These are phyloP conservation scores for Aphidius colemani DNA, from an alignment of 2,888 invertebrate genomes.

Conservation along the genomic window DNA sequence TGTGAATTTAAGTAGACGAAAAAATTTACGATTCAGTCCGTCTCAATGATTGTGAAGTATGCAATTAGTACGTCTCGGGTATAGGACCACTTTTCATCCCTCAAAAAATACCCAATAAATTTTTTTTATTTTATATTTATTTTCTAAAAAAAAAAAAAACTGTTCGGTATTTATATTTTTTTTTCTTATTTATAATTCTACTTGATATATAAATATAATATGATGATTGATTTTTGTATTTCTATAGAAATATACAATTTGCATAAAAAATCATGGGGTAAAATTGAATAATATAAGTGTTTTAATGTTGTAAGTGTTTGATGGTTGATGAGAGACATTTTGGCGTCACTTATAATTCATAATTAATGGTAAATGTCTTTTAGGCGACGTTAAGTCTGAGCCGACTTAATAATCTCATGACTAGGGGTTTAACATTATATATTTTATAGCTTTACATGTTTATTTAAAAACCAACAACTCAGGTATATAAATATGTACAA, in stretches of 20 bases:
- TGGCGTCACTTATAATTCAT: conserved; percentile 7
- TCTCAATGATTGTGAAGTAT: conserved; percentile 14
- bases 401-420: conserved; percentile 3
- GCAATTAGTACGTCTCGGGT: conserved; percentile 18
- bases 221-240: not conserved
- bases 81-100: no score
- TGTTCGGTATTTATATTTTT: not conserved
- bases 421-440: not conserved
- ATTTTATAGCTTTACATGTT: no score
- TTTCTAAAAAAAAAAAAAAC: conserved; percentile 6
- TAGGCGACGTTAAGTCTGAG: conserved; percentile 6
- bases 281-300: not conserved
- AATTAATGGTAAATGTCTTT: not conserved
- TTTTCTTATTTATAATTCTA: not conserved
- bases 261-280: not conserved
- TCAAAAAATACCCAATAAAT: no score
- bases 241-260: not conserved
- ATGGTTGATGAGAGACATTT: not conserved
- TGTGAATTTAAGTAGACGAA: not conserved
- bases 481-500: no score
- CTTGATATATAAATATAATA: no score
- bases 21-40: not conserved
- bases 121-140: not conserved
- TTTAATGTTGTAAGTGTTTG: no score
- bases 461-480: no score